Evolutionary conservation across 2,113 vertebrate species (phyloP).

Genomic region (Podarcis cretensis): DNA sequence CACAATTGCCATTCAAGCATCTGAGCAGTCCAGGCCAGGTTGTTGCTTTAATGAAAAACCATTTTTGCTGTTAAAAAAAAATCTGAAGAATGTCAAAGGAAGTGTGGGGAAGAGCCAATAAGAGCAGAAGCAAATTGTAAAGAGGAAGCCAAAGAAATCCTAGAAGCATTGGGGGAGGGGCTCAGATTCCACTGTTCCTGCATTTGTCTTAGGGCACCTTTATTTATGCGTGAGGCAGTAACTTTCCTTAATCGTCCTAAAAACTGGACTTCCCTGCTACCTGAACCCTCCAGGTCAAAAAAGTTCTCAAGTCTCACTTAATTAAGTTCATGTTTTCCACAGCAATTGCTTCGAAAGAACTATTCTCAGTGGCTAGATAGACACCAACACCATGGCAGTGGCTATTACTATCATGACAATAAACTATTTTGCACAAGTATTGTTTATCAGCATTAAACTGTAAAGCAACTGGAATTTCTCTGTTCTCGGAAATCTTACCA

Average conservation of each 20-base stretch:
- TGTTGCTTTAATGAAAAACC: not conserved
- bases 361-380: not conserved
- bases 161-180: not conserved
- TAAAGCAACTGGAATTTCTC: conserved; percentile 1
- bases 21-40: too few relatives aligned
- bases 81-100: not conserved
- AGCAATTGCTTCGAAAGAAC: not conserved
- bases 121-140: not conserved
- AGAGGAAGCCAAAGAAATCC: not conserved
- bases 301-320: not conserved
- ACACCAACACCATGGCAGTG: not conserved
- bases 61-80: not conserved
- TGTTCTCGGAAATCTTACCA: not conserved
- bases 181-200: not conserved
- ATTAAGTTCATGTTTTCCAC: not conserved
- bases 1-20: not conserved
- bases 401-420: not conserved
- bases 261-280: not conserved
- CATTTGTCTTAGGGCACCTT: not conserved
- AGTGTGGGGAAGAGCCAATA: not conserved
- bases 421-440: not conserved
- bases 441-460: not conserved
- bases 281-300: too few relatives aligned
- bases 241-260: not conserved
- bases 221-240: not conserved